Evolutionary conservation across 2,888 invertebrate species (phyloP), one percentile per base, ranked within the genome.

Genomic region (Cerastis rubricosa): DNA sequence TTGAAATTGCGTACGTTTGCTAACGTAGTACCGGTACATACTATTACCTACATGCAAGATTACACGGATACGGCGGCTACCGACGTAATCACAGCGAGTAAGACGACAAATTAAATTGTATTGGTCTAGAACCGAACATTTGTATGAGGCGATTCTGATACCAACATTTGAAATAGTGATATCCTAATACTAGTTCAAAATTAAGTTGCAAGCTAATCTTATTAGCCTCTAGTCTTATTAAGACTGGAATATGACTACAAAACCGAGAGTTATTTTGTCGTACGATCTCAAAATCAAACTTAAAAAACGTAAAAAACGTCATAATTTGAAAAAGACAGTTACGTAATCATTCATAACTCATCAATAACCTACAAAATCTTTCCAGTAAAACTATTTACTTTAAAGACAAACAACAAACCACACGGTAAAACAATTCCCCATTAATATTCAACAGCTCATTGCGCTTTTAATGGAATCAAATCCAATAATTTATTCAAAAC

Each of bases 1-100:
- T 87, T 85, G 87, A 84, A 88, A 84, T 88, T 84, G 79, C 71
- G 71, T 80, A 73, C 76, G 78, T 81, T 78, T 71, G 88, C 86
- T 72, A 66, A 80, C 67, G 70, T 45, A 66, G 71, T 76, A 63
- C 73, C 66, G 67, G 69, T 66, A 66, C 61, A 78, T 73, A 80
- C 29, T 64, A 71, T 59, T 68, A 71, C 35, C 71, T 81, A 69
- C 65, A 73, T 59, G 69, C 35, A 49, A 64, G 49, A 74, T 78
- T 82, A 74, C 83, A 78, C 25, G 71, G n/a, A 43, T 47, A 51
- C 71, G 40, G 45, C 11, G 63, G 47, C 68, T 59, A 61, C 59
- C 45, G 12, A 63, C 61, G 19, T 70, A 47, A 73, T 72, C 61
- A 51, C 54, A 35, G 72, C 43, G 35, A 67, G 14, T 69, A 49